Percentiles rank a stretch among this genome's conserved stretches.
Evolutionary conservation across 2,113 vertebrate species (phyloP).

Genomic region (Oreochromis aureus): DNA sequence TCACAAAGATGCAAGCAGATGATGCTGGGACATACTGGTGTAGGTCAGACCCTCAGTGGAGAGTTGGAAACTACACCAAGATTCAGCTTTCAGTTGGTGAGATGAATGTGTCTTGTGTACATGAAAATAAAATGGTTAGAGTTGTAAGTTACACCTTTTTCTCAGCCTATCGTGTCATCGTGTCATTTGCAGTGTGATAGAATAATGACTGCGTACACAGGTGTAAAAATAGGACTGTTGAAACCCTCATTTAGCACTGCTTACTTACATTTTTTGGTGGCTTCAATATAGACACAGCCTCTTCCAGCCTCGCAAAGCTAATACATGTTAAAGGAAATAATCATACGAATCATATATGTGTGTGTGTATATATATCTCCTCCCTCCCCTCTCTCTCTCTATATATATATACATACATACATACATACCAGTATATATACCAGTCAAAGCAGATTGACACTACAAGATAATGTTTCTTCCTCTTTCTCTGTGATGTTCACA

Average conservation of each 20-base stretch:
- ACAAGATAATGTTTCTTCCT: too few species aligned
- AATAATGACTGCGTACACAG: neutral
- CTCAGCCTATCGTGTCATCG: neutral
- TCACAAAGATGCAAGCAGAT: conserved; percentile 7
- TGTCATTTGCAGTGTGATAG: neutral
- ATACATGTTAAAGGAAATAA: neutral
- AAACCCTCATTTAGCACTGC: neutral
- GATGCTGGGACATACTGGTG: conserved; percentile 43
- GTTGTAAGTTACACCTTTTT: neutral
- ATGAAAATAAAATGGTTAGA: neutral
- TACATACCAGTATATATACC: too few species aligned
- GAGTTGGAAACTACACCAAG: neutral
- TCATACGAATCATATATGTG: neutral
- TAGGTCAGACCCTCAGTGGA: conserved; percentile 15
- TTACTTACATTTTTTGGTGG: neutral
- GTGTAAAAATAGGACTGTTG: accelerated
- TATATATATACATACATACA: accelerated
- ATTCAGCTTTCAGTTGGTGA: conserved; percentile 13
- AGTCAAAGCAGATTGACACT: too few species aligned
- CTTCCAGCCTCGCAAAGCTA: neutral
- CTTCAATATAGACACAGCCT: neutral
- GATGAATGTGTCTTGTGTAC: neutral
- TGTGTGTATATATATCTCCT: too few species aligned
- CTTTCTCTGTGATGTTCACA: too few species aligned
- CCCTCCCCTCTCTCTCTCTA: too few species aligned